Base-by-base conservation (phyloP, 2,888 invertebrate species). In the Eristalis pertinax region DNA sequence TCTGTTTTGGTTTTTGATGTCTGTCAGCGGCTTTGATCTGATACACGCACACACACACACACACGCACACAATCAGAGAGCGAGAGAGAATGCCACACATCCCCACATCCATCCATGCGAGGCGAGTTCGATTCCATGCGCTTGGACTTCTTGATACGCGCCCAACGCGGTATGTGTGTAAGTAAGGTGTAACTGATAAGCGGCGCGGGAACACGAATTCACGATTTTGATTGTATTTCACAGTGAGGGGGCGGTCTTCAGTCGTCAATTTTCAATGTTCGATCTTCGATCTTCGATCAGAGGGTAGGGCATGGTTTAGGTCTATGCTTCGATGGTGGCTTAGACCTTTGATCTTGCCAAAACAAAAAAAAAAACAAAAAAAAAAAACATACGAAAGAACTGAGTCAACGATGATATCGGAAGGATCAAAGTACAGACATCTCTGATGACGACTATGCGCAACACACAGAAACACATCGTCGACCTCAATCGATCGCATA, bases 291-390 rank as follows among this genome's bases (percentile, higher is more conserved):
- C 19, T 0, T 8, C n/a, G 19, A 43, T n/a, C 19, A n/a, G 1
- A 19, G 11, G 64, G 74, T 74, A 75, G 74, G 74, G n/a, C 64
- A 58, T 50, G 64, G 74, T 32, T 72, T 26, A 41, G 7, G 32
- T 26, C n/a, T n/a, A n/a, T n/a, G n/a, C n/a, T n/a, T n/a, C n/a
- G n/a, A n/a, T n/a, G 29, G 4, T 38, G 38, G 11, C 11, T 38
- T 13, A 13, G 11, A 11, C 38, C 5, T 8, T 22, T 2, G 29
- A 29, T 29, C 29, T n/a, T n/a, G n/a, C n/a, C n/a, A n/a, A n/a
- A n/a, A n/a, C n/a, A n/a, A n/a, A n/a, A n/a, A n/a, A n/a, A 4
- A 29, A 4, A 4, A 5, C 29, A 5, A 4, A 26, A 3, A 26
- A 26, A 4, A 26, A 2, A 26, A 26, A 26, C 26, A 4, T 0